Base-by-base conservation (phyloP, 2,888 invertebrate species). In the Clivina fossor region DNA sequence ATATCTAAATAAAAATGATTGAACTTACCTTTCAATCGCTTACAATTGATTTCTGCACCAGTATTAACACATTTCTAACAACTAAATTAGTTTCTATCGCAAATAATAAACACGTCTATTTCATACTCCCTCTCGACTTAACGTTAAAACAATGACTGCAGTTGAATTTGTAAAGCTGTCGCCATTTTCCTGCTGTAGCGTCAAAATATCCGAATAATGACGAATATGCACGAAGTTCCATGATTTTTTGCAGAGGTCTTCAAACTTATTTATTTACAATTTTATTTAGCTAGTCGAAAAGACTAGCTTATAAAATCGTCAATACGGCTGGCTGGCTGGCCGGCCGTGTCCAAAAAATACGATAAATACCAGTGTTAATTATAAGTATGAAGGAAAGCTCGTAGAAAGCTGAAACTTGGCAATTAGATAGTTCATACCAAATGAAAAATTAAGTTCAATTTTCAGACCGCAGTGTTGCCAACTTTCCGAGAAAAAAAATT, bases 91-190 rank as follows among this genome's bases (percentile, higher is more conserved):
- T 35, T 35, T 30, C 18, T 15, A 35, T 44, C 53, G 43, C 53
- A 53, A 16, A 33, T n/a, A 15, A 44, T 32, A 26, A 44, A 32
- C 33, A 33, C n/a, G 22, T 18, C 28, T 44, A 35, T 30, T 47
- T 28, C 9, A 26, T 40, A 47, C 55, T 28, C 47, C 38, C 32
- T 38, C 32, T 5, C 55, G 28, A 28, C 55, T 22, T 32, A 22
- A 47, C 55, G 55, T 47, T 55, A 47, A 20, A 40, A 38, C 55
- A 47, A 47, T 38, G 46, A 55, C 55, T 55, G 55, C 47, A 55
- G 55, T 55, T 55, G 55, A 47, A 30, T 47, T 38, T 32, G 38
- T 28, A 30, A 47, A 40, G 20, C 47, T 13, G 55, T 37, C 55
- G 40, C 55, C 55, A 55, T 55, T 55, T 55, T 55, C 38, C 28